These are phyloP conservation scores for Melieria crassipennis DNA, from an alignment of 2,888 invertebrate species.

Conservation along the genomic window DNA sequence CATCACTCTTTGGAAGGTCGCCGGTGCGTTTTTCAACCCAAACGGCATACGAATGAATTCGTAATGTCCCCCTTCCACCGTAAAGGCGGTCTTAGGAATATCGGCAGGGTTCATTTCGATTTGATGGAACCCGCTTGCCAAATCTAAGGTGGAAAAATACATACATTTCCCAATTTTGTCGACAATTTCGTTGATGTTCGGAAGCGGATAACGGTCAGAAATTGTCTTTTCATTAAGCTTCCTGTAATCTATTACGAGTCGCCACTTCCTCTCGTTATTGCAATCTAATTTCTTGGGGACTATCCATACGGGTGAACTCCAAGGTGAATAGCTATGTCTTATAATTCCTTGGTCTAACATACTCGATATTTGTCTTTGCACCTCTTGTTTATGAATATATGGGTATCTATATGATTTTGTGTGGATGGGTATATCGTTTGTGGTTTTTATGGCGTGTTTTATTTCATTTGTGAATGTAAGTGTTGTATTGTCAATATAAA, in stretches of 20 bases:
- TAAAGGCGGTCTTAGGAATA: constrained; percentile 37
- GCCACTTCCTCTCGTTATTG: constrained; percentile 16
- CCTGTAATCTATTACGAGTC: constrained; percentile 28
- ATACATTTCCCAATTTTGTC: constrained; percentile 48
- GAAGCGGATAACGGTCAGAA: constrained; percentile 8
- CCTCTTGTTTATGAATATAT: constrained; percentile 23
- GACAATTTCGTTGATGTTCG: constrained; percentile 16
- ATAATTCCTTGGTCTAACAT: constrained; percentile 23
- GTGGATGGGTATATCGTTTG: constrained; percentile 17
- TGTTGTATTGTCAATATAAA: too few species aligned
- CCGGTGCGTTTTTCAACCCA: constrained; percentile 42
- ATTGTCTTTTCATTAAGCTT: constrained; percentile 3
- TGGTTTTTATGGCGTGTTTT: constrained; percentile 3
- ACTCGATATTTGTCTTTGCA: constrained; percentile 18
- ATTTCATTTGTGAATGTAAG: not conserved
- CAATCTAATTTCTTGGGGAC: constrained; percentile 20
- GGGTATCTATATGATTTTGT: constrained; percentile 27
- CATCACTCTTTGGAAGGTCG: constrained; percentile 47
- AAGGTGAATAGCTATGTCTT: constrained; percentile 17
- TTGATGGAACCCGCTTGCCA: not conserved
- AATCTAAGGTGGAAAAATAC: constrained; percentile 44
- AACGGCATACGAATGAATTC: constrained; percentile 47
- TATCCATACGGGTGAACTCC: constrained; percentile 9
- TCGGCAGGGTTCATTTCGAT: constrained; percentile 5
- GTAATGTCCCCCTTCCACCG: constrained; percentile 45